These are phyloP conservation scores for Plemyria rubiginata DNA, from an alignment of 2,888 invertebrate genomes.

Conservation along the genomic window DNA sequence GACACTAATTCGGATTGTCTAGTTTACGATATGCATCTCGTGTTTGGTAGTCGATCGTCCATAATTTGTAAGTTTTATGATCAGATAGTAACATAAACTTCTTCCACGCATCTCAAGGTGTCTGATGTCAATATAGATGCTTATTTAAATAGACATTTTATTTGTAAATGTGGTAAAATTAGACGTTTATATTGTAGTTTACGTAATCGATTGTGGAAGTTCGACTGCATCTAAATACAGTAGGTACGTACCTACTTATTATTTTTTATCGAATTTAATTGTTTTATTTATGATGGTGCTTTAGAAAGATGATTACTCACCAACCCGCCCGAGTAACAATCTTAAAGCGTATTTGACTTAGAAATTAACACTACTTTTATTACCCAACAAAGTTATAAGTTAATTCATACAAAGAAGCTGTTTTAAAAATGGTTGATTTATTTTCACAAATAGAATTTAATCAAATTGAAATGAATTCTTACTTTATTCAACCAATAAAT, in stretches of 20 bases:
- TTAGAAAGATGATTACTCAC: too few species aligned
- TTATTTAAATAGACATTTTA: constrained; percentile 48
- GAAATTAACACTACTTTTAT: too few species aligned
- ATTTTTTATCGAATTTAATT: neutral
- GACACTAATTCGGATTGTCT: constrained; percentile 68
- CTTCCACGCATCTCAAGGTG: constrained; percentile 57
- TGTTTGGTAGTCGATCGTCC: constrained; percentile 55
- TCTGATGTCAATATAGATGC: constrained; percentile 61
- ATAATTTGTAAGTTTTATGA: constrained; percentile 72
- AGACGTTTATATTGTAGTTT: constrained; percentile 35
- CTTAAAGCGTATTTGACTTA: neutral
- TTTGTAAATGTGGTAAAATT: constrained; percentile 43
- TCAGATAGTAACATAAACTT: constrained; percentile 66
- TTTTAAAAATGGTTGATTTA: constrained; percentile 2
- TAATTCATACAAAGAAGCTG: constrained; percentile 7
- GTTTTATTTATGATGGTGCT: neutral
- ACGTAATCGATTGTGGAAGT: constrained; percentile 16
- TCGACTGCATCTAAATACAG: neutral
- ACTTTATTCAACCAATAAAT: constrained; percentile 25
- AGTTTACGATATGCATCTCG: constrained; percentile 72
- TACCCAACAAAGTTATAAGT: too few species aligned
- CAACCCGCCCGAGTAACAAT: neutral
- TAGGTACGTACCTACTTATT: neutral
- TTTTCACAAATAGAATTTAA: constrained; percentile 18
- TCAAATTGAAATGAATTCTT: constrained; percentile 26